A percentile compares a stretch with the other conserved stretches of the same genome.
Conservation (phyloP, 2,113 vertebrate species). For the Hippoglossus stenolepis region DNA sequence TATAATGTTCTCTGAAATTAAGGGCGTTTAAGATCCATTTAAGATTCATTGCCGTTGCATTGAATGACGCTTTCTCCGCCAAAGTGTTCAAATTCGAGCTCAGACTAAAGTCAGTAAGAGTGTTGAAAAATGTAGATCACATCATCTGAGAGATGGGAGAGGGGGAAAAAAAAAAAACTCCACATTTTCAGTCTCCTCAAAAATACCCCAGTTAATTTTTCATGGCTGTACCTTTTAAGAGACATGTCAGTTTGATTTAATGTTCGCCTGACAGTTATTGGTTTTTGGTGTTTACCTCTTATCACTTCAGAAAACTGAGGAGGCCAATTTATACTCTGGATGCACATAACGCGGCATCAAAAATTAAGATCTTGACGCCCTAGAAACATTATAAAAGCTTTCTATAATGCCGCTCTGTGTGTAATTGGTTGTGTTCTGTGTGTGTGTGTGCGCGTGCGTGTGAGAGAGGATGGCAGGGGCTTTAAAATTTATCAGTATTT, state of each 20-base stretch:
- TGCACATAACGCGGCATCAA: conserved; percentile 75
- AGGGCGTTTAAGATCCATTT: conserved; percentile 7
- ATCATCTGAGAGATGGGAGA: conserved; percentile 48
- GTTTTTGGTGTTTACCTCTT: conserved; percentile 83
- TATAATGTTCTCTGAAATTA: conserved; percentile 21
- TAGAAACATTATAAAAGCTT: conserved; percentile 78
- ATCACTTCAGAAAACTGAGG: conserved; percentile 74
- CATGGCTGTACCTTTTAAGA: conserved; percentile 78
- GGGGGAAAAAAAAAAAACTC: conserved; percentile 12
- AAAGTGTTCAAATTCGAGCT: conserved; percentile 42
- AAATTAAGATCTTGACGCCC: conserved; percentile 79
- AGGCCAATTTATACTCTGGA: conserved; percentile 73
- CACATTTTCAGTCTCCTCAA: conserved; percentile 64
- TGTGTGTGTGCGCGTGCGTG: conserved; percentile 15
- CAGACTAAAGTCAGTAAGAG: conserved; percentile 36
- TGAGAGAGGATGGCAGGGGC: conserved; percentile 46
- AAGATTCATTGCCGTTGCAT: conserved; percentile 12
- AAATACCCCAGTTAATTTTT: conserved; percentile 77
- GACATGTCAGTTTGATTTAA: conserved; percentile 81
- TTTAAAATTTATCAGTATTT: conserved; percentile 64
- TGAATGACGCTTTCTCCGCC: conserved; percentile 28
- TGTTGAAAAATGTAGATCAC: conserved; percentile 50
- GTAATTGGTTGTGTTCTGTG: conserved; percentile 71
- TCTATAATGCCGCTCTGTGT: conserved; percentile 68
- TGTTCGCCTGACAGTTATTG: conserved; percentile 80